Conservation (phyloP, 2,888 invertebrate genomes). For the Troilus luridus region DNA sequence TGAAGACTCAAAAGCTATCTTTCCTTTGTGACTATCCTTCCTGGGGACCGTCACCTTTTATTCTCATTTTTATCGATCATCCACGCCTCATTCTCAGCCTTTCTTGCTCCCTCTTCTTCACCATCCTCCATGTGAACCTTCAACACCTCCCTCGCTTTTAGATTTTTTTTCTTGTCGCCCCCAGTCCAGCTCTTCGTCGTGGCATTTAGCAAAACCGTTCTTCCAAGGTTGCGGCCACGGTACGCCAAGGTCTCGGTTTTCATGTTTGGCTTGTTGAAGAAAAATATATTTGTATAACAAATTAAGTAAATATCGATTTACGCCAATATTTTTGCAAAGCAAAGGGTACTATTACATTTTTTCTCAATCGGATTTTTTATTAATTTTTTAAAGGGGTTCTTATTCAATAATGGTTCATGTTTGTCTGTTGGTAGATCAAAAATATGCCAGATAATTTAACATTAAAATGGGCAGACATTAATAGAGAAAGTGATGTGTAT, state of each 20-base stretch:
- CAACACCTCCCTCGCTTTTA: background rate
- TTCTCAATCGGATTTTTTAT: too few relatives aligned
- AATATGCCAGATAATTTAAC: too few relatives aligned
- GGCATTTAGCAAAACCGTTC: background rate
- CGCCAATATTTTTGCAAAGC: too few relatives aligned
- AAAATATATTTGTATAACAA: too few relatives aligned
- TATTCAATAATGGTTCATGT: too few relatives aligned
- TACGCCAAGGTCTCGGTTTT: background rate
- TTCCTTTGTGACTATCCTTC: background rate
- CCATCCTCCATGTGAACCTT: slow-evolving; percentile 47
- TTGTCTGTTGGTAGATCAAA: too few relatives aligned
- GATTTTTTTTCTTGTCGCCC: background rate
- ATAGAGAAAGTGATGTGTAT: too few relatives aligned
- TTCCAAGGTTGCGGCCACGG: background rate
- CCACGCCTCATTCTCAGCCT: slow-evolving; percentile 52
- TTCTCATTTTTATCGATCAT: slow-evolving; percentile 52
- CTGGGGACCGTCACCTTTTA: slow-evolving; percentile 18
- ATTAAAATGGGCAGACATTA: too few relatives aligned
- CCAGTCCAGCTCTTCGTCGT: background rate
- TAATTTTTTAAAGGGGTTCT: too few relatives aligned
- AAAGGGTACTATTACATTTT: too few relatives aligned
- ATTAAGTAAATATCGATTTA: too few relatives aligned
- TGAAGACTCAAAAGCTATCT: background rate
- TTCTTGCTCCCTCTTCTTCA: slow-evolving; percentile 38
- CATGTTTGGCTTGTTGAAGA: background rate